Conservation (phyloP, 2,113 vertebrate genomes). For the Indicator indicator region DNA sequence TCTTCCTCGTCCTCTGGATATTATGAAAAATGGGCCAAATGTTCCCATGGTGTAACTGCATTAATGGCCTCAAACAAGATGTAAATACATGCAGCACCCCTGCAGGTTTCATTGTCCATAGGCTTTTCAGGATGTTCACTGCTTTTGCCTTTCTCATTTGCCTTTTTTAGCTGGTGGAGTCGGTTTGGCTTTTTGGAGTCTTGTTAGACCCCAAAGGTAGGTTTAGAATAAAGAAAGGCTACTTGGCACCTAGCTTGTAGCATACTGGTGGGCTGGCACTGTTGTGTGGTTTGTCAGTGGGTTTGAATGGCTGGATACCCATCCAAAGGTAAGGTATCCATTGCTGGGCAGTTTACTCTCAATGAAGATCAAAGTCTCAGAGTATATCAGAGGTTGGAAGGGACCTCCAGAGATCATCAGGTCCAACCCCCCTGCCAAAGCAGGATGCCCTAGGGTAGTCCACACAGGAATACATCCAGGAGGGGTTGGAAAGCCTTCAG, state of each 20-base stretch:
- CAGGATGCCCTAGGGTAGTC: too few relatives aligned
- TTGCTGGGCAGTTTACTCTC: not conserved
- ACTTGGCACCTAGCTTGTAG: not conserved
- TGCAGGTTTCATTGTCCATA: not conserved
- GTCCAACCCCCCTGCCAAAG: too few relatives aligned
- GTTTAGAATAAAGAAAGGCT: not conserved
- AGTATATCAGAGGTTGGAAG: too few relatives aligned
- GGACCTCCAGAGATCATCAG: too few relatives aligned
- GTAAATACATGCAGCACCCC: not conserved
- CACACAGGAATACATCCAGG: too few relatives aligned
- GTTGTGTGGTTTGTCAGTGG: not conserved
- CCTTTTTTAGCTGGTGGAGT: not conserved
- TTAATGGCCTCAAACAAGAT: slow-evolving; percentile 4
- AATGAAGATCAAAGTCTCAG: not conserved
- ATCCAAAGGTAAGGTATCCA: not conserved
- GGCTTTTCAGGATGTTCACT: not conserved
- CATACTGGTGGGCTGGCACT: not conserved
- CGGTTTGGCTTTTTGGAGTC: not conserved
- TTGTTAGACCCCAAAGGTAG: not conserved
- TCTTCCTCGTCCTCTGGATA: slow-evolving; percentile 32
- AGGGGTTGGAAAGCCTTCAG: too few relatives aligned
- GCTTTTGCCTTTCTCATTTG: not conserved
- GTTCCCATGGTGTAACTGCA: slow-evolving; percentile 18
- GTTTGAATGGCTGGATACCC: not conserved
- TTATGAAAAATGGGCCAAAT: slow-evolving; percentile 34